These are phyloP conservation scores for Zosterops hypoxanthus DNA, from an alignment of 2,113 vertebrate species.

Conservation along the genomic window DNA sequence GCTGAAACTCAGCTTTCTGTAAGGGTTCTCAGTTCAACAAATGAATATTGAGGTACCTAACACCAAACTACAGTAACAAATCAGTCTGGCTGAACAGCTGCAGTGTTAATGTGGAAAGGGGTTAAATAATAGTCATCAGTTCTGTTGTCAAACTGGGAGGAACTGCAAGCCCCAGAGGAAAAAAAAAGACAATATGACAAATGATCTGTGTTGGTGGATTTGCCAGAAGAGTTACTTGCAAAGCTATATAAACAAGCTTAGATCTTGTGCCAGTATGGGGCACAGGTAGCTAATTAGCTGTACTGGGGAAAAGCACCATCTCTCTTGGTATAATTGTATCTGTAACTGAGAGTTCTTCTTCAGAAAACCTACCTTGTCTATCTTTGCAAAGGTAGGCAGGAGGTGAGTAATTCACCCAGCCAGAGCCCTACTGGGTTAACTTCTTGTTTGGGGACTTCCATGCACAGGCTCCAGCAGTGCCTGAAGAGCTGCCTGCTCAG, in stretches of 20 bases:
- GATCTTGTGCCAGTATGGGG: background rate
- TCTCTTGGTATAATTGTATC: background rate
- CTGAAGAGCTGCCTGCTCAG: background rate
- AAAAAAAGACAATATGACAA: background rate
- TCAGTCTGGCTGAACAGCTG: background rate
- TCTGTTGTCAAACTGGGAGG: background rate
- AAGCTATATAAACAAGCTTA: background rate
- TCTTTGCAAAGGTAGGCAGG: background rate
- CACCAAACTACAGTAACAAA: background rate
- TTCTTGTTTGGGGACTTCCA: background rate
- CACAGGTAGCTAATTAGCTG: background rate
- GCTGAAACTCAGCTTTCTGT: background rate
- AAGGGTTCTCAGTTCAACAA: background rate
- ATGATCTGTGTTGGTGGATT: background rate
- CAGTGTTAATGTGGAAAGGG: background rate
- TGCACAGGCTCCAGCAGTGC: background rate
- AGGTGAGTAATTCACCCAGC: background rate
- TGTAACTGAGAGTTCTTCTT: background rate
- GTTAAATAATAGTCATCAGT: slow-evolving; percentile 29
- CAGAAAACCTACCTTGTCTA: background rate
- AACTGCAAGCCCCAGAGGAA: background rate
- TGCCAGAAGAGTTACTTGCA: background rate
- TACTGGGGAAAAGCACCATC: background rate
- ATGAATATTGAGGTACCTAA: background rate
- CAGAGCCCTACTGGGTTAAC: background rate